Percentiles rank a stretch among this genome's conserved stretches.
These are phyloP conservation scores for Lutraria rhynchaena DNA, from an alignment of 1,140 invertebrate species.

Conservation along the genomic window DNA sequence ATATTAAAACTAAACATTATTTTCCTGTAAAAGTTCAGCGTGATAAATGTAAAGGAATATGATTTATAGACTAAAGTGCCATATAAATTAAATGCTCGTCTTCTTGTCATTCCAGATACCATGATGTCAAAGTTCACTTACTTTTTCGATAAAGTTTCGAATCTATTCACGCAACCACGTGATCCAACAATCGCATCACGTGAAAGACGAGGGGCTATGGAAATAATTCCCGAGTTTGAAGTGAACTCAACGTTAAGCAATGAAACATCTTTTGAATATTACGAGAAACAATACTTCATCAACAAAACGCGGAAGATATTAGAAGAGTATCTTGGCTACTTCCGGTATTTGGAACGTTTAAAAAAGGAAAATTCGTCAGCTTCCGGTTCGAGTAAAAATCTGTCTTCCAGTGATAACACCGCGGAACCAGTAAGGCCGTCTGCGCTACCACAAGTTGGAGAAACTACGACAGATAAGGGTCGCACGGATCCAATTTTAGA, in stretches of 20 bases:
- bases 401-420: not conserved
- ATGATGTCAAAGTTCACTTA: too few species aligned
- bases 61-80: too few species aligned
- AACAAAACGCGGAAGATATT: not conserved
- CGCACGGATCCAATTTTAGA: not conserved
- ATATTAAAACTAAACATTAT: too few species aligned
- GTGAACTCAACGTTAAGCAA: conserved; percentile 10
- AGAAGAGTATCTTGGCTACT: conserved; percentile 1
- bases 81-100: too few species aligned
- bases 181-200: not conserved
- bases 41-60: too few species aligned
- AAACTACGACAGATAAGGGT: not conserved
- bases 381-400: not conserved
- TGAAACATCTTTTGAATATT: conserved; percentile 34
- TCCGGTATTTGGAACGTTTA: conserved; percentile 1
- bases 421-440: not conserved
- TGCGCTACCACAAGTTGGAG: not conserved
- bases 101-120: too few species aligned
- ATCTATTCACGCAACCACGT: too few species aligned
- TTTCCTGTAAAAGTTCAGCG: too few species aligned
- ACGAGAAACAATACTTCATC: conserved; percentile 20
- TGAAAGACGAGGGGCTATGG: not conserved
- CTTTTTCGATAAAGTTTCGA: too few species aligned
- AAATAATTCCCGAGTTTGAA: conserved; percentile 17
- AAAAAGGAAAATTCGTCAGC: conserved; percentile 5